Conservation (phyloP, 2,113 vertebrate genomes). For the Onychostoma macrolepis region DNA sequence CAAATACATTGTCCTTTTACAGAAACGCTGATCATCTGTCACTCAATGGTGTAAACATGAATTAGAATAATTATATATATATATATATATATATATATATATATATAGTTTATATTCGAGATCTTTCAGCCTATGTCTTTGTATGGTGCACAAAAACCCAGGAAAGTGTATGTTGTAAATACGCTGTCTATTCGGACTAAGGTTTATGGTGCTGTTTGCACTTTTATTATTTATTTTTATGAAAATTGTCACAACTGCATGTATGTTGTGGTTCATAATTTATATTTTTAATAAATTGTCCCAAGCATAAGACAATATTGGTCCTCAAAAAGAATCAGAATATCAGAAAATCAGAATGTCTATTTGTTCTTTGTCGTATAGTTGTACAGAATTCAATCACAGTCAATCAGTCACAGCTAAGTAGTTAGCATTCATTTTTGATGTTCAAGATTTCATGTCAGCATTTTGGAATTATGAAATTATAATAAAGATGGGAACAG, state of each 20-base stretch:
- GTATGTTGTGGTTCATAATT: not conserved
- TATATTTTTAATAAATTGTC: not conserved
- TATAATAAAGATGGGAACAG: not conserved
- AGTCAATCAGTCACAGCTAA: not conserved
- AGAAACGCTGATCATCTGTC: not conserved
- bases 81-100: no score
- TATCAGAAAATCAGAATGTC: not conserved
- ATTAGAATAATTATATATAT: not conserved
- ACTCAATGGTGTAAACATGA: not conserved
- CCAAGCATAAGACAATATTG: not conserved
- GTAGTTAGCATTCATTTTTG: not conserved
- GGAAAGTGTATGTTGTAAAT: not conserved
- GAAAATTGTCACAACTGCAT: not conserved
- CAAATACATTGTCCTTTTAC: slow-evolving; percentile 9
- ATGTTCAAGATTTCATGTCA: not conserved
- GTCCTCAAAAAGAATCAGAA: not conserved
- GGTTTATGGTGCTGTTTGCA: not conserved
- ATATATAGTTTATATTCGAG: no score
- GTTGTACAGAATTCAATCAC: not conserved
- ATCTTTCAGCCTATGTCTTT: no score
- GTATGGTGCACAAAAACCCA: not conserved
- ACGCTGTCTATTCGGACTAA: not conserved
- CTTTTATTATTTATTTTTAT: not conserved
- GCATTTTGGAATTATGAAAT: not conserved
- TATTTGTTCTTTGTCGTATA: not conserved